Conservation (phyloP, 2,888 invertebrate species). For the Lottia scabra region DNA sequence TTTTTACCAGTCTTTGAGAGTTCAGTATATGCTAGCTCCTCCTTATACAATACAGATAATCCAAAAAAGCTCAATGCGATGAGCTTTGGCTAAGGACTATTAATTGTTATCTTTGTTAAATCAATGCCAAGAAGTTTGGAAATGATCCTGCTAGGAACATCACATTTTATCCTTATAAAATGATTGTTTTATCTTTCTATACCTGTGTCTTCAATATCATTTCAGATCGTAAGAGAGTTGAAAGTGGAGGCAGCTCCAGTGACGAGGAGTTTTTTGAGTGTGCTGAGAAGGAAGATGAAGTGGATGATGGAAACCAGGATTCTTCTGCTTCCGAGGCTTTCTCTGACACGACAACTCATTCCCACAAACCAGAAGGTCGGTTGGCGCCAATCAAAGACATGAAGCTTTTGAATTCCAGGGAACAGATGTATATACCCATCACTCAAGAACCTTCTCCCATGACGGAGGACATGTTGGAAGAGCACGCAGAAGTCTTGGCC, state of each 20-base stretch:
- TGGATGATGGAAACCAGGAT: background rate
- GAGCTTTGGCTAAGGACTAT: too few relatives aligned
- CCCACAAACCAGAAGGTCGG: conserved; percentile 77
- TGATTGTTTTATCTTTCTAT: too few relatives aligned
- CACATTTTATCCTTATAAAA: too few relatives aligned
- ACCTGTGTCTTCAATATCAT: too few relatives aligned
- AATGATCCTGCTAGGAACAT: too few relatives aligned
- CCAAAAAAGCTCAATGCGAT: too few relatives aligned
- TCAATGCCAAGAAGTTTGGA: too few relatives aligned
- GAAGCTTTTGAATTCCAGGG: conserved; percentile 77
- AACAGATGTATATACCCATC: conserved; percentile 82
- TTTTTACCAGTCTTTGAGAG: too few relatives aligned
- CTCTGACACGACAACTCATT: conserved; percentile 44
- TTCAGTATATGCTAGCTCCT: too few relatives aligned
- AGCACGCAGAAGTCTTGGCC: conserved; percentile 90
- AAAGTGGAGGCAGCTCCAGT: conserved; percentile 26
- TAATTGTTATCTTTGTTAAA: too few relatives aligned
- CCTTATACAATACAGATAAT: too few relatives aligned
- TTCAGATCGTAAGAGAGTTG: conserved; percentile 8
- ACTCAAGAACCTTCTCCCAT: conserved; percentile 94
- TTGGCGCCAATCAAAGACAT: conserved; percentile 78
- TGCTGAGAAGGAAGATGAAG: conserved; percentile 37
- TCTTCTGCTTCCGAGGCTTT: conserved; percentile 6
- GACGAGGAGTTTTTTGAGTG: conserved; percentile 65
- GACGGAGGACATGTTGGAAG: conserved; percentile 96